Conservation (phyloP, 2,797 vertebrate genomes). For the Crenichthys baileyi region DNA sequence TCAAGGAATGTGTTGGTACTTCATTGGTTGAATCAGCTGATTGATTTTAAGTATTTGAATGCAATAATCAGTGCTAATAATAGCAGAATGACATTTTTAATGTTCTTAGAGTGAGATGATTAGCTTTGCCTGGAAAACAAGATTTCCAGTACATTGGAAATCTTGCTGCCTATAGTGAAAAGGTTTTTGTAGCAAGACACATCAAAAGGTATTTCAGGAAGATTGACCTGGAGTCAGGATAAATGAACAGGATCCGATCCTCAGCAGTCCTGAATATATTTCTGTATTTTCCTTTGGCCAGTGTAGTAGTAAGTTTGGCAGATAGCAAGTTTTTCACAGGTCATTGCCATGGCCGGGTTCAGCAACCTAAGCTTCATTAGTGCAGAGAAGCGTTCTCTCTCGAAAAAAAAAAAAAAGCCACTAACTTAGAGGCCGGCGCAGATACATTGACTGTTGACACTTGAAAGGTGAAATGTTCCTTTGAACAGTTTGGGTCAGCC, state of each 20-base stretch:
- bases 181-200: conserved; percentile 21
- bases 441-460: conserved; percentile 34
- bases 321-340: conserved; percentile 23
- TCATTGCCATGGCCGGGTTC: conserved; percentile 32
- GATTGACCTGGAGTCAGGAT: conserved; percentile 17
- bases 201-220: not conserved
- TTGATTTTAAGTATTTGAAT: not conserved
- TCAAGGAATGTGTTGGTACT: not conserved
- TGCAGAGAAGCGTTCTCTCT: conserved; percentile 14
- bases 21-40: not conserved
- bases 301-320: conserved; percentile 12
- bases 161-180: conserved; percentile 21
- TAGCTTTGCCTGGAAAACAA: not conserved
- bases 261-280: conserved; percentile 17
- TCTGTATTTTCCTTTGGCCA: conserved; percentile 11
- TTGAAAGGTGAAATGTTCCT: conserved; percentile 46
- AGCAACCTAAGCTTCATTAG: conserved; percentile 40
- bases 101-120: not conserved
- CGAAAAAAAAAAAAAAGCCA: conserved; percentile 33
- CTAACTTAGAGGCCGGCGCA: conserved; percentile 32
- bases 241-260: conserved; percentile 3
- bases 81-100: not conserved
- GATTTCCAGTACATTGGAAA: not conserved
- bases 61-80: not conserved
- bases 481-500: conserved; percentile 33